Evolutionary conservation across 2,797 vertebrate species (phyloP), one percentile per base, ranked within the genome.

Genomic region (Argyrosomus regius): DNA sequence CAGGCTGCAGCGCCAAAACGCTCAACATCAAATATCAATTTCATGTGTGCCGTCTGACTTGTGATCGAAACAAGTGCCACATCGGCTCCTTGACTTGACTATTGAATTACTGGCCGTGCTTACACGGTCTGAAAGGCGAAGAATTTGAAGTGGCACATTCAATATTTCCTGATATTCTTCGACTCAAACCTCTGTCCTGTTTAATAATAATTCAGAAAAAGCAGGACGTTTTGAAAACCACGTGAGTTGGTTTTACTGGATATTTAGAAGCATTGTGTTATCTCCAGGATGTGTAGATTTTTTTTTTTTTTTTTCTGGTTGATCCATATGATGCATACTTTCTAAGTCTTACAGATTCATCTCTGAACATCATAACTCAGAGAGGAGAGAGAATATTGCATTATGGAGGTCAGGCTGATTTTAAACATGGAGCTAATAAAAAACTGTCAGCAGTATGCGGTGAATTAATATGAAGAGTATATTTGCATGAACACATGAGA

Each of bases 11-110:
- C 20, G 74, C 9, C 59, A 35, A 39, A 39, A 60, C 12, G 35
- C 28, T 49, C 45, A 1, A 3, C 46, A 49, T 39, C 46, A 59
- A 6, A 46, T 63, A 35, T 54, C 35, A 22, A 35, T 68, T 41
- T 5, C 26, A 71, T 41, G 41, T 20, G 57, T 48, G 59, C 45
- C 41, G 9, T 57, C 56, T 67, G 66, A 68, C 57, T 78, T 61
- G 16, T 52, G 35, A 24, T 58, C 4, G 50, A 13, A 43, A 56
- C n/a, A 73, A 63, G 52, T 11, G 49, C 26, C 13, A 11, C 20
- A 24, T 22, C 13, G 4, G 58, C 53, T 57, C 3, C 16, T 54
- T 48, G n/a, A 13, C 52, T 17, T 43, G 6, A 49, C 24, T 26
- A 20, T 11, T 75, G 41, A 72, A 59, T 73, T 60, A 67, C 22